phyloP scores from a whole-genome alignment of 2,113 vertebrate genomes.

The Mustelus asterias region DNA sequence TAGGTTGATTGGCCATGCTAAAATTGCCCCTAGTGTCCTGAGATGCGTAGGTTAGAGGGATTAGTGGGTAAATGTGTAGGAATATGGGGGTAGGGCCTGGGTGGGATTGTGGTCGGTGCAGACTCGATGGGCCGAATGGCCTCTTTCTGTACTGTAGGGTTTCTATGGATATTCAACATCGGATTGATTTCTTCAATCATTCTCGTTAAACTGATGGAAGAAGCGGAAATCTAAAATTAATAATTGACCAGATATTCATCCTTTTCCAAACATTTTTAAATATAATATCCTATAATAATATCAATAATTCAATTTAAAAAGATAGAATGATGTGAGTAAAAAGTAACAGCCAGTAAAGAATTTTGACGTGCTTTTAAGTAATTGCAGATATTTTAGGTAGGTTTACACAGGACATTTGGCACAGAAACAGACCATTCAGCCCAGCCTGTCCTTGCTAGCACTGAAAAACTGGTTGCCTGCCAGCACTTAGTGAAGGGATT shows the following conservation, averaged over 20 bases:
- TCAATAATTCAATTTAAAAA: background rate
- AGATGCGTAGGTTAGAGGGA: too few species aligned
- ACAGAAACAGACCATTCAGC: too few species aligned
- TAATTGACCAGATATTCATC: background rate
- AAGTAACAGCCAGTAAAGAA: background rate
- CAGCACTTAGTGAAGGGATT: background rate
- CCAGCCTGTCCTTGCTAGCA: too few species aligned
- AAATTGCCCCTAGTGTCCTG: too few species aligned
- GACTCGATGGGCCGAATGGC: too few species aligned
- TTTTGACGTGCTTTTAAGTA: background rate
- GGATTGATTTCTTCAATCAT: background rate
- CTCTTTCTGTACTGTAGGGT: too few species aligned
- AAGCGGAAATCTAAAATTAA: background rate
- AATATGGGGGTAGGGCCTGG: too few species aligned
- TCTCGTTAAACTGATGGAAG: background rate
- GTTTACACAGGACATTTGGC: too few species aligned
- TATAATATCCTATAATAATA: background rate
- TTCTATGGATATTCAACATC: background rate
- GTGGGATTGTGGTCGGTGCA: too few species aligned
- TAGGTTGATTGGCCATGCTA: too few species aligned
- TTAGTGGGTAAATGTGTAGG: too few species aligned
- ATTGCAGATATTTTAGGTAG: background rate
- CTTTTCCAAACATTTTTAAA: background rate
- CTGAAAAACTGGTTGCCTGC: background rate
- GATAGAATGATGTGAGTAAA: background rate